These are phyloP conservation scores for Oreochromis grahami DNA, from an alignment of 2,797 vertebrate genomes.

Conservation along the genomic window DNA sequence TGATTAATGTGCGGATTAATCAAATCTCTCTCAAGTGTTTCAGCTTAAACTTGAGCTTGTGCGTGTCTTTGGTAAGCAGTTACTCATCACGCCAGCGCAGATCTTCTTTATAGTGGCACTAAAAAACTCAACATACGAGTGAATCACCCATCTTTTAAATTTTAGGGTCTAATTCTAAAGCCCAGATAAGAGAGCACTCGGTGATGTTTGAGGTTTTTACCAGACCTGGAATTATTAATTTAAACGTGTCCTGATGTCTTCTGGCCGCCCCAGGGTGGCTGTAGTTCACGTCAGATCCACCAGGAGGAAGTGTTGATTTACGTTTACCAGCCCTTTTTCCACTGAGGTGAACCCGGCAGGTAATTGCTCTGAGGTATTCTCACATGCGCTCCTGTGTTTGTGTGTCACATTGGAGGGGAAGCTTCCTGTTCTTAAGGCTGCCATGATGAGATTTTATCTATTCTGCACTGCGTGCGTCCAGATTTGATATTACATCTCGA, in stretches of 20 bases:
- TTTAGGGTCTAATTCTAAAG: neutral
- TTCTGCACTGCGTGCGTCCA: slow-evolving; percentile 20
- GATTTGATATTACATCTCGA: slow-evolving; percentile 25
- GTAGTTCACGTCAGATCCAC: slow-evolving; percentile 58
- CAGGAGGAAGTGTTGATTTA: slow-evolving; percentile 72
- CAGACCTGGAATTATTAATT: neutral
- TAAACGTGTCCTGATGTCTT: neutral
- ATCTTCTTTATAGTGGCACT: neutral
- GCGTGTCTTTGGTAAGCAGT: neutral
- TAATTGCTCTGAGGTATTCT: slow-evolving; percentile 50
- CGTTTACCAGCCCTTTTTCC: neutral
- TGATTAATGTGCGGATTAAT: neutral
- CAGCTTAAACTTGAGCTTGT: neutral
- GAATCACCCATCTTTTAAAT: neutral
- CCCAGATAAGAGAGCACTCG: neutral
- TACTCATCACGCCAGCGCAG: neutral
- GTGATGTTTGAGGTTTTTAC: neutral
- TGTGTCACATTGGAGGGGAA: slow-evolving; percentile 1
- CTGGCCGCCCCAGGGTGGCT: neutral
- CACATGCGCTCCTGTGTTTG: slow-evolving; percentile 12
- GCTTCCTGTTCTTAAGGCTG: slow-evolving; percentile 27
- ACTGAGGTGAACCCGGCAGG: slow-evolving; percentile 12
- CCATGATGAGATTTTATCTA: slow-evolving; percentile 55
- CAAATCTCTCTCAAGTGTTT: neutral
- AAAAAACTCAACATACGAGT: neutral